Evolutionary conservation across 2,797 vertebrate genomes (phyloP).

Genomic region (Arctocebus calabarensis): DNA sequence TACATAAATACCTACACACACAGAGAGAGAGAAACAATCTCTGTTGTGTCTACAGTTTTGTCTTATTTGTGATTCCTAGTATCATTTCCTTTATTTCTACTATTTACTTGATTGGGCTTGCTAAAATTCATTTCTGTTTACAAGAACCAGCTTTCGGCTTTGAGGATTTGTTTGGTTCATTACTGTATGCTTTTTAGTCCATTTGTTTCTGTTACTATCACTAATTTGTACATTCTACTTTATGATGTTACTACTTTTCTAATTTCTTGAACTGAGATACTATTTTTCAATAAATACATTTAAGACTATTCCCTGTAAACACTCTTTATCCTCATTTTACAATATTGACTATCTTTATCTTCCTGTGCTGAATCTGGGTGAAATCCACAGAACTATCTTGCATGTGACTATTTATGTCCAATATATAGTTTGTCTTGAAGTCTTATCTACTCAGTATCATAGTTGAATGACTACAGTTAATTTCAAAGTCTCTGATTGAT

Average conservation of each 20-base stretch:
- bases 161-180: neutral
- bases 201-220: neutral
- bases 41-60: neutral
- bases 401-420: neutral
- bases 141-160: neutral
- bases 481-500: neutral
- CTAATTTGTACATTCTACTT: neutral
- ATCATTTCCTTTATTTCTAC: neutral
- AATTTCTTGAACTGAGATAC: neutral
- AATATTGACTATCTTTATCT: conserved; percentile 12
- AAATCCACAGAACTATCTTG: neutral
- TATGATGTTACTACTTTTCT: neutral
- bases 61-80: neutral
- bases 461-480: neutral
- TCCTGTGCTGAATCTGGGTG: neutral
- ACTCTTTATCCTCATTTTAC: neutral
- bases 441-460: neutral
- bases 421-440: neutral
- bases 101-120: neutral
- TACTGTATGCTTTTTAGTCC: neutral
- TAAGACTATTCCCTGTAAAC: neutral
- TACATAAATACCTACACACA: neutral
- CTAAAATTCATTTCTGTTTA: neutral
- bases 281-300: neutral
- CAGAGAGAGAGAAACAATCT: neutral